Conservation (phyloP, 2,797 vertebrate genomes). For the Lithobates sylvaticus region DNA sequence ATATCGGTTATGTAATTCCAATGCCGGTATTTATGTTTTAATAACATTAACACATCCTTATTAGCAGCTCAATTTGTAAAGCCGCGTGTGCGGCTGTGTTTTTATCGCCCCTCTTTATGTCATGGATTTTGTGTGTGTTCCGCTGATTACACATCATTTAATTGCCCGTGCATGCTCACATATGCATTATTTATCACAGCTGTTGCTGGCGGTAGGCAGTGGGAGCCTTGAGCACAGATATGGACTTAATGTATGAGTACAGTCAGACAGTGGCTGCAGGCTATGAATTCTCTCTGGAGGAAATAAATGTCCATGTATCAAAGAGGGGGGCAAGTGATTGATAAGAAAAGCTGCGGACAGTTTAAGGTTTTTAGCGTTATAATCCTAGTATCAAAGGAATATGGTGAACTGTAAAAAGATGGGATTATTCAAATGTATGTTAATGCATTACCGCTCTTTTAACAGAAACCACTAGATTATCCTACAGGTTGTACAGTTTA, state of each 20-base stretch:
- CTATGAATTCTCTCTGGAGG: background rate
- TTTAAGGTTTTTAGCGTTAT: background rate
- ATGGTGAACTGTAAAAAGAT: background rate
- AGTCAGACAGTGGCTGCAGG: background rate
- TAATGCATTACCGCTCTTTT: background rate
- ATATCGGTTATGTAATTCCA: background rate
- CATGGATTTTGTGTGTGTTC: constrained; percentile 2
- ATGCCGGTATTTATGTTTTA: background rate
- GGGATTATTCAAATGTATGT: background rate
- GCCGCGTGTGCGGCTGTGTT: background rate
- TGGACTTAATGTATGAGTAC: constrained; percentile 14
- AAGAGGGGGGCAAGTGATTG: background rate
- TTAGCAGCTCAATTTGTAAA: background rate
- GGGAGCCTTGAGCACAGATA: constrained; percentile 7
- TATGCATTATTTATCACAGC: constrained; percentile 24
- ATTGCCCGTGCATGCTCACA: background rate
- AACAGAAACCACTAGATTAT: background rate
- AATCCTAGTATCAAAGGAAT: constrained; percentile 16
- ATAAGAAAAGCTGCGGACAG: constrained; percentile 3
- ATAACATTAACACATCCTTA: background rate
- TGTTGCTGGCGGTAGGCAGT: background rate
- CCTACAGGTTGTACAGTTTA: background rate
- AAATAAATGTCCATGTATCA: background rate
- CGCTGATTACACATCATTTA: background rate
- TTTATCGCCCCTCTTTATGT: background rate